These are phyloP conservation scores for Meriones unguiculatus DNA, from an alignment of 2,113 vertebrate genomes.

Conservation along the genomic window DNA sequence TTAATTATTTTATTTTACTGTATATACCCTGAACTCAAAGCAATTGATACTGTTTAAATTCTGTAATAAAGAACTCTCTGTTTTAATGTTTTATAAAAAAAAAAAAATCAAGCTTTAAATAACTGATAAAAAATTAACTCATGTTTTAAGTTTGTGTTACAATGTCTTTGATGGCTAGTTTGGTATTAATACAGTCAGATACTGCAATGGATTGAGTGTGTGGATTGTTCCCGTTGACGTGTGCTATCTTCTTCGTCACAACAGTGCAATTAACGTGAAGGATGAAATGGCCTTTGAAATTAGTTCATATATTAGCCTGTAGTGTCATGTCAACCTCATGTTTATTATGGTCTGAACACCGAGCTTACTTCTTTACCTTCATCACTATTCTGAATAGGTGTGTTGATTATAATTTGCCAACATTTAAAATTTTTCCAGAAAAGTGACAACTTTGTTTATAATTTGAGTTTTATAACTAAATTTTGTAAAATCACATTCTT, in stretches of 20 bases:
- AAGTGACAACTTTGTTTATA: neutral
- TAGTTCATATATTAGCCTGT: neutral
- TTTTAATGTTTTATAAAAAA: slow-evolving; percentile 62
- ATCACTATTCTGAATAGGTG: neutral
- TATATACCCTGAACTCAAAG: slow-evolving; percentile 55
- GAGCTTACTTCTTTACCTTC: neutral
- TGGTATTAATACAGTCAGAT: neutral
- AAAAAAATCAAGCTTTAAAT: slow-evolving; percentile 68
- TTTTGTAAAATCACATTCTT: neutral
- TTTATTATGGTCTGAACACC: neutral
- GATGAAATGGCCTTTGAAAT: neutral
- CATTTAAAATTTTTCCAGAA: neutral
- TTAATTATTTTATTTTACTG: slow-evolving; percentile 55
- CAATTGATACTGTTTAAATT: slow-evolving; percentile 9
- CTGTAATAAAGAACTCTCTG: slow-evolving; percentile 46
- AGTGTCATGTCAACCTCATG: neutral
- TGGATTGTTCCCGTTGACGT: neutral
- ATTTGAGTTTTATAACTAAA: neutral
- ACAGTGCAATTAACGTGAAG: neutral
- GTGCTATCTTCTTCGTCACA: neutral
- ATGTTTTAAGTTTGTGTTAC: slow-evolving; percentile 51
- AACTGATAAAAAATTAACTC: slow-evolving; percentile 64
- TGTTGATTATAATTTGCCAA: neutral
- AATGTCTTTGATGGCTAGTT: neutral
- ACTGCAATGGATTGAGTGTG: neutral